Percentiles rank a stretch among this genome's conserved stretches.
Conservation (phyloP, 2,113 vertebrate species). For the Calidris pugnax region DNA sequence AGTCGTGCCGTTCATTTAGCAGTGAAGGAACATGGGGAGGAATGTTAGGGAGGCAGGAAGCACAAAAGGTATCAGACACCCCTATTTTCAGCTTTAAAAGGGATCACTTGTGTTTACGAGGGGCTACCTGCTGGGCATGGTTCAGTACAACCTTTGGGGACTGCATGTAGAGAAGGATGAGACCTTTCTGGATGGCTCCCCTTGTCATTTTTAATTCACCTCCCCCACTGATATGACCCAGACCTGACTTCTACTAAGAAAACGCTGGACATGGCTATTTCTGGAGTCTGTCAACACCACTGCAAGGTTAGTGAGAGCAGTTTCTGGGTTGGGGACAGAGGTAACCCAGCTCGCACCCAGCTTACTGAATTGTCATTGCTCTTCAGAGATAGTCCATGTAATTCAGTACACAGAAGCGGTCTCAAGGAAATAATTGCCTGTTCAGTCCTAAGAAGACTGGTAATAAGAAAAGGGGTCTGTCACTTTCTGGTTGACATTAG, state of each 20-base stretch:
- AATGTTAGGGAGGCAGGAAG: neutral
- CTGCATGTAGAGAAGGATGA: neutral
- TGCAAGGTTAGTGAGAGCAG: neutral
- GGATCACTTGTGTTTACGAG: neutral
- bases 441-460: neutral
- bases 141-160: neutral
- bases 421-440: constrained; percentile 19
- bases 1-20: neutral
- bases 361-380: neutral
- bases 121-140: neutral
- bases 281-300: constrained; percentile 46
- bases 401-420: neutral
- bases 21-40: neutral
- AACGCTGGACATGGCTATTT: constrained; percentile 31
- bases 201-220: neutral
- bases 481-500: neutral
- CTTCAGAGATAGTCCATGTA: neutral
- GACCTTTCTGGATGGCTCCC: neutral
- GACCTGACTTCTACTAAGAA: constrained; percentile 28
- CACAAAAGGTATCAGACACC: neutral
- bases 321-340: neutral
- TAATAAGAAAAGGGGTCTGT: neutral
- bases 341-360: neutral
- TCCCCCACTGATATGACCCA: neutral
- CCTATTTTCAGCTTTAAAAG: neutral